Percentiles rank a stretch among this genome's conserved stretches.
These are phyloP conservation scores for Bovichtus diacanthus DNA, from an alignment of 2,797 vertebrate species.

Conservation along the genomic window DNA sequence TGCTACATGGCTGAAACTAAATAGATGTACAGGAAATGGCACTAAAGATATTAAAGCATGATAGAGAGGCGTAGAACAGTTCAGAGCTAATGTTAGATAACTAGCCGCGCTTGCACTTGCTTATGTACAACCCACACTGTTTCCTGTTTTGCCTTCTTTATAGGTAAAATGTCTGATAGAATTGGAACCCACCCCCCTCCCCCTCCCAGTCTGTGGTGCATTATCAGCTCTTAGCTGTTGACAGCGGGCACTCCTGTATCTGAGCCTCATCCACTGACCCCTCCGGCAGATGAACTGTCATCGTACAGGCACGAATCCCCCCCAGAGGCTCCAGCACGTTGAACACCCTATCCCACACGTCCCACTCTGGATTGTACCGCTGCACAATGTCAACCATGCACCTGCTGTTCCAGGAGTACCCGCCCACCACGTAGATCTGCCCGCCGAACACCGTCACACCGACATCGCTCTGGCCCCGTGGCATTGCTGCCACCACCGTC, in stretches of 20 bases:
- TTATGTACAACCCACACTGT: constrained; percentile 16
- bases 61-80: not conserved
- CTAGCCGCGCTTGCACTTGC: not conserved
- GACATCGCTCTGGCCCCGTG: constrained; percentile 87
- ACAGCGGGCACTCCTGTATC: constrained; percentile 83
- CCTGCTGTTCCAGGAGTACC: constrained; percentile 90
- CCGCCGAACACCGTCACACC: constrained; percentile 85
- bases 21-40: constrained; percentile 4
- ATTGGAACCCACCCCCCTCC: constrained; percentile 24
- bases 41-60: not conserved
- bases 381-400: constrained; percentile 90
- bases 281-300: constrained; percentile 86
- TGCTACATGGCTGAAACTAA: not conserved
- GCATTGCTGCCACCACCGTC: constrained; percentile 86
- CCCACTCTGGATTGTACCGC: constrained; percentile 83
- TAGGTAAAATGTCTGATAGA: not conserved
- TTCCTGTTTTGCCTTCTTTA: constrained; percentile 48
- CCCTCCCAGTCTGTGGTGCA: not conserved
- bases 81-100: not conserved
- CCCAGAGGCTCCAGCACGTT: constrained; percentile 88
- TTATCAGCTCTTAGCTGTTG: constrained; percentile 74
- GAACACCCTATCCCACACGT: constrained; percentile 86
- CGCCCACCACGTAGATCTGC: constrained; percentile 87
- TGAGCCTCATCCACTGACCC: constrained; percentile 79
- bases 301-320: constrained; percentile 87